Percentiles rank a stretch among this genome's conserved stretches.
Conservation (phyloP, 2,113 vertebrate species). For the Triplophysa siluroides region DNA sequence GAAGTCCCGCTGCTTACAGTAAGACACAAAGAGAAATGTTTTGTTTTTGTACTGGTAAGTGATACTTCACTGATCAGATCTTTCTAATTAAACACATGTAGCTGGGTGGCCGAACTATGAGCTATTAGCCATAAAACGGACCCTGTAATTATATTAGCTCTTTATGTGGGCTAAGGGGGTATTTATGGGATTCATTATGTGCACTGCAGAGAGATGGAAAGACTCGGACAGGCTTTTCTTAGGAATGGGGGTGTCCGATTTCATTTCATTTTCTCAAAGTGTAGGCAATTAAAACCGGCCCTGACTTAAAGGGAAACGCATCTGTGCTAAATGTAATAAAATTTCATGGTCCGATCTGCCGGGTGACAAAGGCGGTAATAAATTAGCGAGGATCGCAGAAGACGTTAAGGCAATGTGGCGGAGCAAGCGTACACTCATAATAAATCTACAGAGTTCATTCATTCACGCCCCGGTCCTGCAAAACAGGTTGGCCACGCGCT, state of each 20-base stretch:
- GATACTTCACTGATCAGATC: conserved; percentile 51
- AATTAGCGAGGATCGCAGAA: conserved; percentile 44
- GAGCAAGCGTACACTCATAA: not conserved
- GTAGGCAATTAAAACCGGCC: conserved; percentile 56
- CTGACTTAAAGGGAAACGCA: conserved; percentile 45
- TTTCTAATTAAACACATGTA: conserved; percentile 73
- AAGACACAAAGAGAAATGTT: conserved; percentile 52
- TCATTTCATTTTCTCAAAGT: conserved; percentile 60
- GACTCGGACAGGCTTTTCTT: conserved; percentile 47
- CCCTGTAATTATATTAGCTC: conserved; percentile 65
- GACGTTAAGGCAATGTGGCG: not conserved
- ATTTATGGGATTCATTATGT: conserved; percentile 65
- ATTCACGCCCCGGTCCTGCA: not conserved
- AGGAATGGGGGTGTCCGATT: conserved; percentile 41
- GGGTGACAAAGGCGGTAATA: conserved; percentile 54
- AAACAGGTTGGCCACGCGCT: not conserved
- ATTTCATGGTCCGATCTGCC: conserved; percentile 38
- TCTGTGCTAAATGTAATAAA: conserved; percentile 51
- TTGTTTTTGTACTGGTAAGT: conserved; percentile 32
- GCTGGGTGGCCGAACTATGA: conserved; percentile 59
- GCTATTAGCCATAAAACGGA: conserved; percentile 71
- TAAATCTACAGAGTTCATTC: conserved; percentile 44
- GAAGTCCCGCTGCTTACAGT: conserved; percentile 60
- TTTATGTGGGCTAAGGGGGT: conserved; percentile 58
- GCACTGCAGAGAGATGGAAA: conserved; percentile 44